phyloP scores from a whole-genome alignment of 2,797 vertebrate species.

The Rhinoraja longicauda region DNA sequence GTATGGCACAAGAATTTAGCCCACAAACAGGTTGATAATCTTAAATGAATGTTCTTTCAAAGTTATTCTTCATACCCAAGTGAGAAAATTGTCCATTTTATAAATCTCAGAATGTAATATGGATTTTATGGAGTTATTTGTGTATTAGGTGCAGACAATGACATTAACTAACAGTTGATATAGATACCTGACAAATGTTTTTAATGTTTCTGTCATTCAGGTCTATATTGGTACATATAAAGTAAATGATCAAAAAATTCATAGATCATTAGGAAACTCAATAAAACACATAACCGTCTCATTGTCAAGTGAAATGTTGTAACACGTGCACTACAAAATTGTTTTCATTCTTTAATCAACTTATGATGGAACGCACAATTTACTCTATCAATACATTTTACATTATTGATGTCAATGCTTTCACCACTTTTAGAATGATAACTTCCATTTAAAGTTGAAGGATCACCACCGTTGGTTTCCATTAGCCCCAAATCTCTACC shows the following conservation, averaged over 20 bases:
- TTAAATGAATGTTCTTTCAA: background rate
- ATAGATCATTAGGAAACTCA: slow-evolving; percentile 70
- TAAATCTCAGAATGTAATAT: background rate
- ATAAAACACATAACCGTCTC: slow-evolving; percentile 78
- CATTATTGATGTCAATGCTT: slow-evolving; percentile 56
- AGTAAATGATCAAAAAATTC: slow-evolving; percentile 64
- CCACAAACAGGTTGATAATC: background rate
- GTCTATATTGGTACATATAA: background rate
- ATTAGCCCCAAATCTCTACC: slow-evolving; percentile 14
- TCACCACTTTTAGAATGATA: slow-evolving; percentile 53
- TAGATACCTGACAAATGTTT: background rate
- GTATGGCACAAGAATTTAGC: background rate
- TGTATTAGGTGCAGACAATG: background rate
- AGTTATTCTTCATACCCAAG: background rate
- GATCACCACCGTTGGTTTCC: slow-evolving; percentile 15
- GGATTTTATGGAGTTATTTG: background rate
- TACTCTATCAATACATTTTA: slow-evolving; percentile 65
- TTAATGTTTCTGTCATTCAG: slow-evolving; percentile 3
- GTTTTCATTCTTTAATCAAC: slow-evolving; percentile 75
- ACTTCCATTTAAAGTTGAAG: slow-evolving; percentile 33
- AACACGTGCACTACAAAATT: slow-evolving; percentile 74
- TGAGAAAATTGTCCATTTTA: background rate
- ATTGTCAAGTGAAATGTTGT: slow-evolving; percentile 70
- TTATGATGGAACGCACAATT: slow-evolving; percentile 70
- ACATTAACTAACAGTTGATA: background rate